phyloP scores from a whole-genome alignment of 2,888 invertebrate species.

The Biston stratarius region DNA sequence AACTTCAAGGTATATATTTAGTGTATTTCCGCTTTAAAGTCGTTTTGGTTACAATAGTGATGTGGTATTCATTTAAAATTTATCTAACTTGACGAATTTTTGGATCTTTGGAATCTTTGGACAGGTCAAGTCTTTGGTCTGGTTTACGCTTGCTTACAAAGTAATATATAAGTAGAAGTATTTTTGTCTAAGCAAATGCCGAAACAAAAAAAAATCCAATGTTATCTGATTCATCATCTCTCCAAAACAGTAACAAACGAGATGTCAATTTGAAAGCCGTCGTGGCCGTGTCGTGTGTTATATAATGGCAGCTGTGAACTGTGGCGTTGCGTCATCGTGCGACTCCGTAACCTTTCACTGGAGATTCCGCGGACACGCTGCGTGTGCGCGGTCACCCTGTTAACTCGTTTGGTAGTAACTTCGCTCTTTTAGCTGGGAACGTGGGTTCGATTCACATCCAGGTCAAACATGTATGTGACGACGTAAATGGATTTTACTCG shows the following conservation, averaged over 20 bases:
- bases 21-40: too few relatives aligned
- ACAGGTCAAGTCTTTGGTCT: not conserved
- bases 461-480: too few relatives aligned
- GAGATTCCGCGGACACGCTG: conserved; percentile 33
- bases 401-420: too few relatives aligned
- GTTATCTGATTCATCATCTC: conserved; percentile 17
- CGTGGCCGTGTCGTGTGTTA: conserved; percentile 18
- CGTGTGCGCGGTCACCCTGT: conserved; percentile 16
- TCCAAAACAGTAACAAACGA: conserved; percentile 17
- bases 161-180: too few relatives aligned
- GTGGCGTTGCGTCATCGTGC: conserved; percentile 56
- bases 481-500: too few relatives aligned
- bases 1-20: too few relatives aligned
- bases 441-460: too few relatives aligned
- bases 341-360: conserved; percentile 62
- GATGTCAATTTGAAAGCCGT: conserved; percentile 28
- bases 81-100: not conserved
- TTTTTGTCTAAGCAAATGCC: too few relatives aligned
- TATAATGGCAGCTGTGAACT: conserved; percentile 38
- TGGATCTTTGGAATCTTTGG: too few relatives aligned
- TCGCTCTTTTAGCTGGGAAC: too few relatives aligned
- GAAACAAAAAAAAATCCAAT: conserved; percentile 3
- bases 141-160: not conserved
- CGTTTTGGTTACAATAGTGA: too few relatives aligned
- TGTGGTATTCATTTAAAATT: too few relatives aligned